Evolutionary conservation across 2,888 invertebrate species (phyloP).

Genomic region (Tenthredo notha): DNA sequence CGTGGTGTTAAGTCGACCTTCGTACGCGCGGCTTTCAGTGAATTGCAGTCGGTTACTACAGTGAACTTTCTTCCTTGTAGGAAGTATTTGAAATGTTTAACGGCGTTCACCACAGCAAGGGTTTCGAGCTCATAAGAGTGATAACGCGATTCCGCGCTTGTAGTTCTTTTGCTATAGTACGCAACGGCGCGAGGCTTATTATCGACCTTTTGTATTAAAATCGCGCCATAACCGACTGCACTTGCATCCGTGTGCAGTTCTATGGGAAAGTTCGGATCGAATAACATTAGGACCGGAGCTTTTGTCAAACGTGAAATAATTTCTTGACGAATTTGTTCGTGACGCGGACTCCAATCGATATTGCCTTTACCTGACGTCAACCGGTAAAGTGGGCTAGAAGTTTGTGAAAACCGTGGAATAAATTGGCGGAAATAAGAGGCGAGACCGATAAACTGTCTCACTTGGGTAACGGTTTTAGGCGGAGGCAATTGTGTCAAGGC

Average conservation of each 20-base stretch:
- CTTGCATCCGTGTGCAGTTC: constrained; percentile 58
- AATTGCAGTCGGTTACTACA: constrained; percentile 67
- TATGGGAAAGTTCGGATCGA: constrained; percentile 51
- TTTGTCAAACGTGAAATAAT: constrained; percentile 54
- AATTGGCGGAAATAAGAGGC: constrained; percentile 62
- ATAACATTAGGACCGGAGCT: constrained; percentile 54
- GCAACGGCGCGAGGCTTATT: constrained; percentile 19
- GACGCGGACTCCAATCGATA: constrained; percentile 49
- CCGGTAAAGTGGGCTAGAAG: constrained; percentile 55
- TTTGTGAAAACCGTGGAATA: constrained; percentile 55
- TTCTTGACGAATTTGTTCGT: constrained; percentile 53
- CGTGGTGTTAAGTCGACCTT: constrained; percentile 65
- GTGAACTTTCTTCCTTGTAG: constrained; percentile 62
- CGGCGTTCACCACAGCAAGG: constrained; percentile 55
- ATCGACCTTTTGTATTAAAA: constrained; percentile 52
- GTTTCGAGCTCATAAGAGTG: constrained; percentile 59
- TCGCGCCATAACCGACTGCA: constrained; percentile 55
- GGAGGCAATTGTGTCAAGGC: constrained; percentile 48
- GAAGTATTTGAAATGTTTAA: constrained; percentile 58
- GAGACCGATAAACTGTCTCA: constrained; percentile 61
- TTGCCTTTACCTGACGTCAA: constrained; percentile 53
- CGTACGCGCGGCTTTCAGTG: constrained; percentile 60
- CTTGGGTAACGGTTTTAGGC: constrained; percentile 57
- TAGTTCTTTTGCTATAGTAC: constrained; percentile 32
- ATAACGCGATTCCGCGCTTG: constrained; percentile 39